Conservation (phyloP, 2,888 invertebrate species). For the Volucella inflata region DNA sequence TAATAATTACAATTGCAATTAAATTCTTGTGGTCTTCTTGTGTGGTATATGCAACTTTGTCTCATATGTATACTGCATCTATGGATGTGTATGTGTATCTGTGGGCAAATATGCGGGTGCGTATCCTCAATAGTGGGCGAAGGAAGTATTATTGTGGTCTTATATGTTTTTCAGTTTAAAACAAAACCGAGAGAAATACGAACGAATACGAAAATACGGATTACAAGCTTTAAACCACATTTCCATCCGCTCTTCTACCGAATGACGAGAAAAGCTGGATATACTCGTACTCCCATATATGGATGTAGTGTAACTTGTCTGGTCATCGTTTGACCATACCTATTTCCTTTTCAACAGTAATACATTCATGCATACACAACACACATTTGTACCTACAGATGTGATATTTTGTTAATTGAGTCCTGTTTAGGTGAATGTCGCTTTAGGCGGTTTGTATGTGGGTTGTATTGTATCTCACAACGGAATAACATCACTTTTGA, state of each 20-base stretch:
- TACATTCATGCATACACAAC: too few species aligned
- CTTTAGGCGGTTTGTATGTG: conserved; percentile 9
- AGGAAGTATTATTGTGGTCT: conserved; percentile 23
- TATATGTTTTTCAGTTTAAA: conserved; percentile 27
- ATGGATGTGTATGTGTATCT: background rate
- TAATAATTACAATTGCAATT: conserved; percentile 74
- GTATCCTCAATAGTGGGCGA: background rate
- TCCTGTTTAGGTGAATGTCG: conserved; percentile 40
- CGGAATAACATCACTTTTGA: conserved; percentile 54
- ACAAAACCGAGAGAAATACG: conserved; percentile 14
- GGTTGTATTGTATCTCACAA: conserved; percentile 24
- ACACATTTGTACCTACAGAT: conserved; percentile 14
- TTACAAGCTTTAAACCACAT: conserved; percentile 47
- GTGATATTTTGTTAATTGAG: conserved; percentile 54
- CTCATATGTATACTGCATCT: background rate
- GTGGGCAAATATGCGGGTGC: too few species aligned
- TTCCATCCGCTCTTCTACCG: background rate
- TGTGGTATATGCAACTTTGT: conserved; percentile 39
- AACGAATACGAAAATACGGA: conserved; percentile 23
- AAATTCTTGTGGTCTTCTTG: conserved; percentile 65
- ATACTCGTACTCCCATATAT: too few species aligned
- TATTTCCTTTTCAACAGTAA: background rate
- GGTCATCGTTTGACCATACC: conserved; percentile 43
- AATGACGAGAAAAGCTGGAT: too few species aligned
- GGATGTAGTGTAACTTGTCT: background rate